Base-by-base conservation (phyloP, 2,113 vertebrate genomes). In the Rhombomys opimus region DNA sequence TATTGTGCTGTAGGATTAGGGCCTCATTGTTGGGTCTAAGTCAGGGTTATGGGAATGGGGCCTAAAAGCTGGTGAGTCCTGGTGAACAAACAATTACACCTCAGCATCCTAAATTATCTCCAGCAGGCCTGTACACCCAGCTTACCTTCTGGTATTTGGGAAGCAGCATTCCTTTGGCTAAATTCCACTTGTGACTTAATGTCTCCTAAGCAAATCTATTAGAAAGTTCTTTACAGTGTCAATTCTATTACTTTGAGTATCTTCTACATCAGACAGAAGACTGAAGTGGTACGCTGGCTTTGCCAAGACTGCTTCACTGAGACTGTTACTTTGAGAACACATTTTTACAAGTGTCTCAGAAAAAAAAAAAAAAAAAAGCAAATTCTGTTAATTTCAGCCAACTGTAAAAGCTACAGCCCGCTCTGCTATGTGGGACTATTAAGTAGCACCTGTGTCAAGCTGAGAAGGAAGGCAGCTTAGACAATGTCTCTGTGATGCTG, bases 341-440 rank as follows among this genome's bases (percentile, higher is more conserved):
- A 75, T 76, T 88, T 77, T 85, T 78, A 94, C 52, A 89, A 94
- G 76, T 90, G 61, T 84, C 73, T 88, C 25, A 67, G 14, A 1
- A 7, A 96, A 90, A 38, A n/a, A 84, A 59, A 87, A 95, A 80
- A 94, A 77, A n/a, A 41, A 57, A 25, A 27, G 0, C 38, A 46
- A 65, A 95, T 70, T 67, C 76, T 70, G 12, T 84, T 89, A 35
- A 65, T 80, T 77, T 20, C 20, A 91, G 87, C 84, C 61, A 89
- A 57, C 15, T 81, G 35, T 23, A 70, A 77, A 84, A 86, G 57
- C 2, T 25, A 77, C 1, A 52, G 38, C 35, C 25, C 30, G 15
- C 0, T 30, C 27, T 50, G 7, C 18, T 32, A 5, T 52, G 73
- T 77, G 75, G 50, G 7, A 59, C 25, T 91, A 89, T 91, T 70